Conservation (phyloP, 2,113 vertebrate species). For the Otus sunia region DNA sequence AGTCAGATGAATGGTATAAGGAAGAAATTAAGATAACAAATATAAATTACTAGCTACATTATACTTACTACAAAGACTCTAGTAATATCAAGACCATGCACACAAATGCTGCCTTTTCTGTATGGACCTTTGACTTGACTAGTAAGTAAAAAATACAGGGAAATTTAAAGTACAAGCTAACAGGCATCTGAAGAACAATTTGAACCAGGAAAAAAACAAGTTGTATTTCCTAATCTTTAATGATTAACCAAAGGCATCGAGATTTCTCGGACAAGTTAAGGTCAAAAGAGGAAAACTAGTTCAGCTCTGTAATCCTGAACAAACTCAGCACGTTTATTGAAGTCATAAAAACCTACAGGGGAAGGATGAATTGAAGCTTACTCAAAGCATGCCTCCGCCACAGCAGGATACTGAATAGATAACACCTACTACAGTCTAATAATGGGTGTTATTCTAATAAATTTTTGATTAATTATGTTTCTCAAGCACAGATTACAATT, state of each 20-base stretch:
- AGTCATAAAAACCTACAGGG: background rate
- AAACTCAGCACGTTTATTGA: background rate
- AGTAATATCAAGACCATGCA: background rate
- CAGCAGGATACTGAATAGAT: background rate
- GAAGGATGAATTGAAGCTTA: background rate
- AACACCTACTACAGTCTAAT: background rate
- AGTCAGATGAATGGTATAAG: background rate
- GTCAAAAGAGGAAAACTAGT: background rate
- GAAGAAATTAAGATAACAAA: background rate
- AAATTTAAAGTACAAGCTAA: background rate
- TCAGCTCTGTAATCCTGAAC: background rate
- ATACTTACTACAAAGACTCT: background rate
- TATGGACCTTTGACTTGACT: background rate
- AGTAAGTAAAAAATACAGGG: background rate
- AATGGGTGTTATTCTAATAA: background rate
- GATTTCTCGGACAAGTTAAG: background rate
- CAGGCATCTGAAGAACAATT: background rate
- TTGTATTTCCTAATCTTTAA: slow-evolving; percentile 6
- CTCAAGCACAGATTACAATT: background rate
- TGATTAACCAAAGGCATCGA: slow-evolving; percentile 3
- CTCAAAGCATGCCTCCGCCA: background rate
- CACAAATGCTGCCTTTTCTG: background rate
- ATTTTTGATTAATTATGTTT: background rate
- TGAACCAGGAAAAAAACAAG: background rate
- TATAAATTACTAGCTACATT: background rate